These are phyloP conservation scores for Pantherophis guttatus DNA, from an alignment of 2,113 vertebrate genomes.

Conservation along the genomic window DNA sequence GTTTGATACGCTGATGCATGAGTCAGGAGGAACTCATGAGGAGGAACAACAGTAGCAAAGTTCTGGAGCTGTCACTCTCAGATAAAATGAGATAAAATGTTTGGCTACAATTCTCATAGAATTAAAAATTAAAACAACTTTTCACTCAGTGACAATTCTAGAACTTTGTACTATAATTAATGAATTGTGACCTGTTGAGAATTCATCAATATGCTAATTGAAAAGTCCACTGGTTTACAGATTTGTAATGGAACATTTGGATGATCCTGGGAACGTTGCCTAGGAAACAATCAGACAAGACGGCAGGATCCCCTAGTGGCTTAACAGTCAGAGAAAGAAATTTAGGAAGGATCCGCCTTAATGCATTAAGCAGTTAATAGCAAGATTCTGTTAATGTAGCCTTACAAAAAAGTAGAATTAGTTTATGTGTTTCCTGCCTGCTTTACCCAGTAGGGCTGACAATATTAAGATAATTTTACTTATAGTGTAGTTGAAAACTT, in stretches of 20 bases:
- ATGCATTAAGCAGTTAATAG: neutral
- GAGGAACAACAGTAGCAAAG: neutral
- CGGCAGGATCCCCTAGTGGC: neutral
- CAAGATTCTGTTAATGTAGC: neutral
- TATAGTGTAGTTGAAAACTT: neutral
- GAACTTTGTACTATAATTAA: neutral
- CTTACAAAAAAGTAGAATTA: neutral
- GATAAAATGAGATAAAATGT: neutral
- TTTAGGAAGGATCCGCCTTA: neutral
- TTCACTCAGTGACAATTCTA: neutral
- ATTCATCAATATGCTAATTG: neutral
- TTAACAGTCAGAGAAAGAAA: neutral
- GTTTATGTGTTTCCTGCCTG: neutral
- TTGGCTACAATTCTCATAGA: neutral
- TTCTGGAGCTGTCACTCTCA: conserved; percentile 1
- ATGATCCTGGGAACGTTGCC: neutral
- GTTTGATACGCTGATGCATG: neutral
- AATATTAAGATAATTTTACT: neutral
- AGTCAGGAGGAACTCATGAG: neutral
- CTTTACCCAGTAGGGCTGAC: neutral
- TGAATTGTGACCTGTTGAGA: neutral
- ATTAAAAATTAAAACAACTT: neutral
- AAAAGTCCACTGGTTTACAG: neutral
- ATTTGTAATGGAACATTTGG: neutral
- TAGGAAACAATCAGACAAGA: neutral